These are phyloP conservation scores for Mobula hypostoma DNA, from an alignment of 2,113 vertebrate species.

Conservation along the genomic window DNA sequence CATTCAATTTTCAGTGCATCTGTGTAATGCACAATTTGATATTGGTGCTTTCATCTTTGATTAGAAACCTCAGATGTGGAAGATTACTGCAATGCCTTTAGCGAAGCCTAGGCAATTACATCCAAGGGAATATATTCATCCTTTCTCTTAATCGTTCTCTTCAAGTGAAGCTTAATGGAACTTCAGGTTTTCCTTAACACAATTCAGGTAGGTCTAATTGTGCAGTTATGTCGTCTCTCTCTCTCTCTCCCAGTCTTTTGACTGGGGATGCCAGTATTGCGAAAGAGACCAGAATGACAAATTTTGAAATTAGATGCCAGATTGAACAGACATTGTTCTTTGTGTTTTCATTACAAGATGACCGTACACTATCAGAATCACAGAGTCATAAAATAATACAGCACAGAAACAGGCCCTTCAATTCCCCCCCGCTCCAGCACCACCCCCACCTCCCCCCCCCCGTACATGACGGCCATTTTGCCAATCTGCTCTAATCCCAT, in stretches of 20 bases:
- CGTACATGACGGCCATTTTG: no score
- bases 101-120: neutral
- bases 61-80: neutral
- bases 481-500: no score
- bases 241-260: no score
- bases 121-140: neutral
- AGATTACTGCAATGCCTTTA: neutral
- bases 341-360: no score
- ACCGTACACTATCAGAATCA: no score
- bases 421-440: no score
- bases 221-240: no score
- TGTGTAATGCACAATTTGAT: neutral
- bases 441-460: no score
- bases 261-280: neutral
- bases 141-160: neutral
- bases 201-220: neutral
- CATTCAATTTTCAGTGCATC: neutral
- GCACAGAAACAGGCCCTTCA: no score
- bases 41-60: neutral
- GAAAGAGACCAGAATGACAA: neutral
- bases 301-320: neutral
- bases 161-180: neutral
- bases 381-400: no score
- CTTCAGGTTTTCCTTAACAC: neutral
- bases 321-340: neutral